Percentiles rank a stretch among this genome's conserved stretches.
Conservation (phyloP, 30 jellyfish, hydroid and myxozoan species). For the Mastigias papua region DNA sequence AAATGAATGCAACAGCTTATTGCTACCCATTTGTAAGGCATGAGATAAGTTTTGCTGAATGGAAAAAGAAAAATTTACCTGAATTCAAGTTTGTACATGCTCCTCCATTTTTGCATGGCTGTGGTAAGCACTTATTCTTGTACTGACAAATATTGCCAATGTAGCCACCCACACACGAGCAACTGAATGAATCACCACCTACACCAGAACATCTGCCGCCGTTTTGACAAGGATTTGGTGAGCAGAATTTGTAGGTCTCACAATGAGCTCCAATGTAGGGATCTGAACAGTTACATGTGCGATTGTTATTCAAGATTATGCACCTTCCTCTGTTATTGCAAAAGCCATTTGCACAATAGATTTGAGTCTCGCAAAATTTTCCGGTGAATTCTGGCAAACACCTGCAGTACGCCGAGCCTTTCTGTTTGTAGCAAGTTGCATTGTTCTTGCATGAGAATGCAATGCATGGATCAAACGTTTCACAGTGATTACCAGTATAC, state of each 20-base stretch:
- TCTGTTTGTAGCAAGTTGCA: background rate
- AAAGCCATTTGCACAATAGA: conserved; percentile 5
- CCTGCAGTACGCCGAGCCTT: background rate
- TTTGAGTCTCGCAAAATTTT: conserved; percentile 15
- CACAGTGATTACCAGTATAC: conserved; percentile 17
- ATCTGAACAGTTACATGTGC: conserved; percentile 10
- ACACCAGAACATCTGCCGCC: conserved; percentile 24
- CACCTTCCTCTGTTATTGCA: conserved; percentile 43
- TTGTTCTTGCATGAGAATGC: conserved; percentile 24
- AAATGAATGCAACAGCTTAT: too few species aligned
- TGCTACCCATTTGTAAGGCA: too few species aligned
- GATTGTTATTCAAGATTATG: background rate
- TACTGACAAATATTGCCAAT: conserved; percentile 19
- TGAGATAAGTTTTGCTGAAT: too few species aligned
- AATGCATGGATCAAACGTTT: conserved; percentile 10
- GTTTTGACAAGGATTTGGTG: conserved; percentile 42
- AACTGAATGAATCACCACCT: background rate
- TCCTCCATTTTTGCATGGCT: conserved; percentile 49
- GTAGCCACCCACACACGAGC: conserved; percentile 21
- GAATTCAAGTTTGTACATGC: conserved; percentile 19
- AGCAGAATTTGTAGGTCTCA: conserved; percentile 41
- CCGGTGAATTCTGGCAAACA: conserved; percentile 36
- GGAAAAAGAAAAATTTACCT: background rate
- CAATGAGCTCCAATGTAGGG: conserved; percentile 35
- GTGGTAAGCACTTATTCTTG: conserved; percentile 16